Evolutionary conservation across 2,113 vertebrate species (phyloP).

Genomic region (Nansenia antarctica): DNA sequence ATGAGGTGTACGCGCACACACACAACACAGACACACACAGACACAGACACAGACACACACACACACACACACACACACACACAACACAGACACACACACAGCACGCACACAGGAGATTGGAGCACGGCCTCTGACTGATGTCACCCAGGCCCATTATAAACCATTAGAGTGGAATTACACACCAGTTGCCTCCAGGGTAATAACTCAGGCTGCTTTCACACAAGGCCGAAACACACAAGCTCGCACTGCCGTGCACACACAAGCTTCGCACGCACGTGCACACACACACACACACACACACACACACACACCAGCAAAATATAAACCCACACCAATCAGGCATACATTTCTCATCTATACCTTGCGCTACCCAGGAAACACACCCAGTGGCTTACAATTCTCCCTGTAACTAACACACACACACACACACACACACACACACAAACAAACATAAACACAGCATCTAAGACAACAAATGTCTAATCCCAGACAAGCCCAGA

Average conservation of each 20-base stretch:
- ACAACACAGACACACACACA: slow-evolving; percentile 16
- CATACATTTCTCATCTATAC: too few species aligned
- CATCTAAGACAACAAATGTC: too few species aligned
- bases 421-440: too few species aligned
- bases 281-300: background rate
- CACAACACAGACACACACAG: slow-evolving; percentile 23
- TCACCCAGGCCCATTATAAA: slow-evolving; percentile 44
- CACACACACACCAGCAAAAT: too few species aligned
- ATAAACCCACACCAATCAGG: background rate
- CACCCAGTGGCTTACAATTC: too few species aligned
- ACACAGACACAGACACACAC: background rate
- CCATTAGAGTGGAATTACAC: slow-evolving; percentile 54
- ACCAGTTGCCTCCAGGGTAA: slow-evolving; percentile 16
- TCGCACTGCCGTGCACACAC: too few species aligned
- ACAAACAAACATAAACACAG: too few species aligned
- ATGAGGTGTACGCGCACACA: background rate
- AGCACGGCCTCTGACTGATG: slow-evolving; percentile 20
- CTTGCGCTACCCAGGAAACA: too few species aligned
- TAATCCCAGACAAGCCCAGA: too few species aligned
- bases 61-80: slow-evolving; percentile 20
- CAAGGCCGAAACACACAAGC: background rate
- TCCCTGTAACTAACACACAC: too few species aligned
- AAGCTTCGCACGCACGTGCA: slow-evolving; percentile 16
- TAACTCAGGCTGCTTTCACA: background rate
- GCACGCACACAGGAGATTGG: slow-evolving; percentile 12